Evolutionary conservation across 2,797 vertebrate species (phyloP).

Genomic region (Enteromius thamalakanensis): DNA sequence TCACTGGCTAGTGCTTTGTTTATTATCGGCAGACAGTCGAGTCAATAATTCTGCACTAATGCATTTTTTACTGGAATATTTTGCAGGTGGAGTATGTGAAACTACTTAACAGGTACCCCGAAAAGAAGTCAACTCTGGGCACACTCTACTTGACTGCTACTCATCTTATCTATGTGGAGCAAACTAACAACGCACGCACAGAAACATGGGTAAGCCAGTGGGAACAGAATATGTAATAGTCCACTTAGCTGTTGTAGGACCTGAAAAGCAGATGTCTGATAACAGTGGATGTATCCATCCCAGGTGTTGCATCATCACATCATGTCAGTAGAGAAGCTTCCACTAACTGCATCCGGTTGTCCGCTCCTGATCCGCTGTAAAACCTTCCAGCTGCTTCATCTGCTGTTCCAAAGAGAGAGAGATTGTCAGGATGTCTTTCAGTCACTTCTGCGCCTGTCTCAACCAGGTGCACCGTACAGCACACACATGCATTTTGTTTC

Average conservation of each 20-base stretch:
- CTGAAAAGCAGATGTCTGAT: background rate
- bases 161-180: conserved; percentile 82
- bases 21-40: background rate
- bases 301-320: conserved; percentile 82
- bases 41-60: background rate
- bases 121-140: conserved; percentile 73
- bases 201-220: conserved; percentile 79
- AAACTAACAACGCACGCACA: conserved; percentile 71
- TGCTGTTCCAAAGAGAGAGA: conserved; percentile 77
- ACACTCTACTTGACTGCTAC: conserved; percentile 83
- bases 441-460: conserved; percentile 81
- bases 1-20: background rate
- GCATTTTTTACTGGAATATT: background rate
- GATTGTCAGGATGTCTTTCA: conserved; percentile 79
- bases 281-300: background rate
- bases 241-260: background rate
- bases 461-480: conserved; percentile 73
- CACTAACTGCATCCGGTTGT: conserved; percentile 72
- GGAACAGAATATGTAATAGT: background rate
- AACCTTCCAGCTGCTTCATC: conserved; percentile 78
- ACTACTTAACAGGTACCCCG: conserved; percentile 74
- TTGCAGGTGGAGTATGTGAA: conserved; percentile 82
- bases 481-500: background rate
- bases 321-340: conserved; percentile 76
- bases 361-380: conserved; percentile 80